Evolutionary conservation across 2,888 invertebrate genomes (phyloP).

Genomic region (Drosophila nr. perissopoda): DNA sequence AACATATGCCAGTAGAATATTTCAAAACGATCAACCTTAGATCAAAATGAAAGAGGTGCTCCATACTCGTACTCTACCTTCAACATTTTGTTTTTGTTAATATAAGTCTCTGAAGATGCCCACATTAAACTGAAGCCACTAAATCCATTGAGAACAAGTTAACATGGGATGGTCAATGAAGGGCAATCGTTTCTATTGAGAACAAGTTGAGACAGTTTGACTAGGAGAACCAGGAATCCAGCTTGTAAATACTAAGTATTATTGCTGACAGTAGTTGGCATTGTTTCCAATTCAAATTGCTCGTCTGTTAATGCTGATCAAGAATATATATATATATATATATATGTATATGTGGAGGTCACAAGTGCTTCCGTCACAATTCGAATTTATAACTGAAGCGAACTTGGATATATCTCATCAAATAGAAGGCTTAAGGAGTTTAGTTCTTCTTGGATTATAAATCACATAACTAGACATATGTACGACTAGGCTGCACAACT

Average conservation of each 20-base stretch:
- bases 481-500: not conserved
- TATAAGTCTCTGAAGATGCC: not conserved
- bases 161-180: not conserved
- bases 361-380: not conserved
- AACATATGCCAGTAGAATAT: not conserved
- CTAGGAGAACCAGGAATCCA: not conserved
- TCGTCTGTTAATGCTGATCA: not conserved
- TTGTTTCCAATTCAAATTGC: not conserved
- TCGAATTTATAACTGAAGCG: not conserved
- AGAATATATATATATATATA: not conserved
- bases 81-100: not conserved
- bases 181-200: not conserved
- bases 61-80: not conserved
- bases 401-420: not conserved
- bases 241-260: not conserved
- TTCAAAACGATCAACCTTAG: not conserved
- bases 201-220: not conserved
- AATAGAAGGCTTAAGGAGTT: not conserved
- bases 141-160: not conserved
- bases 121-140: not conserved
- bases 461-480: conserved; percentile 10
- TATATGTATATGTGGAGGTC: not conserved
- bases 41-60: not conserved
- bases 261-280: too few relatives aligned
- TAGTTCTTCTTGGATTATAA: conserved; percentile 6